phyloP scores from a whole-genome alignment of 2,797 vertebrate genomes.

The Melanotaenia boesemani region DNA sequence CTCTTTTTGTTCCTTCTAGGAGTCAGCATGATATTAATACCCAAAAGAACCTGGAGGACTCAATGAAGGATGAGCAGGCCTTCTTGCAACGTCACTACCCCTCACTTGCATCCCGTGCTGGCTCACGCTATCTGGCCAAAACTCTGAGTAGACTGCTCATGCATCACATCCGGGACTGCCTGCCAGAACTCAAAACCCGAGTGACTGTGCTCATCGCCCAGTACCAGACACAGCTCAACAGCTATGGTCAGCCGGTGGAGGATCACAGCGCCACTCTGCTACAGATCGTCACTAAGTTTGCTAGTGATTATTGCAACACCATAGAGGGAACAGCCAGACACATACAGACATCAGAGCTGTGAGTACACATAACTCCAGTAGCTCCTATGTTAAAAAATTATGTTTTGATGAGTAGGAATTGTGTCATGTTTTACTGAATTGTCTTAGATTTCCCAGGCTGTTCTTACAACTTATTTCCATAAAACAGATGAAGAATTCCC shows the following conservation, averaged over 20 bases:
- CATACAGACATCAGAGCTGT: slow-evolving; percentile 89
- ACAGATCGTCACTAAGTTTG: slow-evolving; percentile 90
- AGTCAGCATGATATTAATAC: slow-evolving; percentile 88
- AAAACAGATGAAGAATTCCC: no score
- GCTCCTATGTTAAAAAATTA: not conserved
- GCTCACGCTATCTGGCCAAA: slow-evolving; percentile 84
- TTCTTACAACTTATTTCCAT: not conserved
- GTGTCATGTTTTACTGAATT: slow-evolving; percentile 5
- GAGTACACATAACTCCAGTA: slow-evolving; percentile 60
- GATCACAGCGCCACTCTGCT: slow-evolving; percentile 89
- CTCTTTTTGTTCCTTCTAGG: slow-evolving; percentile 61
- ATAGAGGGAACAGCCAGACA: slow-evolving; percentile 87
- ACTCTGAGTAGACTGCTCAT: slow-evolving; percentile 87
- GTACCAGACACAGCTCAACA: slow-evolving; percentile 84
- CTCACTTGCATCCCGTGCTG: slow-evolving; percentile 82
- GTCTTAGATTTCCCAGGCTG: not conserved
- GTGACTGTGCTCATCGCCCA: slow-evolving; percentile 84
- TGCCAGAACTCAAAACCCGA: slow-evolving; percentile 86
- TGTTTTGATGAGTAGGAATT: not conserved
- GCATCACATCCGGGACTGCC: slow-evolving; percentile 89
- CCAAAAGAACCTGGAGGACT: slow-evolving; percentile 81
- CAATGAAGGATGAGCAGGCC: slow-evolving; percentile 80
- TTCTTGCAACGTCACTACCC: slow-evolving; percentile 88
- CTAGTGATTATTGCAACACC: slow-evolving; percentile 88
- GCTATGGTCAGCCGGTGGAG: slow-evolving; percentile 87